Evolutionary conservation across 2,113 vertebrate genomes (phyloP).

Genomic region (Lepisosteus osseus): DNA sequence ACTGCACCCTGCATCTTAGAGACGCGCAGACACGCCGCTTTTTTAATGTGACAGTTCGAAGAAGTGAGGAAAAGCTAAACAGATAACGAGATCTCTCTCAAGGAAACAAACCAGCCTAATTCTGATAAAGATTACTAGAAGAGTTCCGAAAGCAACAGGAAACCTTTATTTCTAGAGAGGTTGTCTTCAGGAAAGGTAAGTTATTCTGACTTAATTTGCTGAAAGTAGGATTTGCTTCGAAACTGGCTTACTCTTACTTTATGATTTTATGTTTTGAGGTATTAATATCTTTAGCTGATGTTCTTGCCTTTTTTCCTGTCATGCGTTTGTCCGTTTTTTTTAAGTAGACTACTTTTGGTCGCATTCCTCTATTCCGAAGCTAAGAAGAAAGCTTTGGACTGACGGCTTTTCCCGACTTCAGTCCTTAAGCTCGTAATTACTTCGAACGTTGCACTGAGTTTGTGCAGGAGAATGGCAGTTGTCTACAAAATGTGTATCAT

Average conservation of each 20-base stretch:
- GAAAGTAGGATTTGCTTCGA: too few relatives aligned
- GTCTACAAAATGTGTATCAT: too few relatives aligned
- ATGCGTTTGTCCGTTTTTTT: too few relatives aligned
- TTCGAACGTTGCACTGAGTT: not conserved
- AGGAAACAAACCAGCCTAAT: constrained; percentile 10
- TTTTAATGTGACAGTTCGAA: constrained; percentile 54
- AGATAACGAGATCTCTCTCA: constrained; percentile 36
- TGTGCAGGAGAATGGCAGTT: too few relatives aligned
- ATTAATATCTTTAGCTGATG: too few relatives aligned
- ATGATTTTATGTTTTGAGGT: too few relatives aligned
- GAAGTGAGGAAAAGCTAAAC: constrained; percentile 14
- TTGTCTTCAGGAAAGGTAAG: constrained; percentile 14
- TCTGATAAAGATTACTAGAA: constrained; percentile 18
- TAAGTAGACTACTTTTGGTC: too few relatives aligned
- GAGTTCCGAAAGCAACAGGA: constrained; percentile 29
- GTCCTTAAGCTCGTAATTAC: not conserved
- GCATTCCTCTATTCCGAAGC: too few relatives aligned
- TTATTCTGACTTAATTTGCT: not conserved
- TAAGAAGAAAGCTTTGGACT: too few relatives aligned
- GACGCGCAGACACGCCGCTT: constrained; percentile 50
- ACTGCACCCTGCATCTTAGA: constrained; percentile 52
- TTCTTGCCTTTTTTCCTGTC: too few relatives aligned
- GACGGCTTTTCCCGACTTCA: too few relatives aligned
- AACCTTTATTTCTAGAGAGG: constrained; percentile 36
- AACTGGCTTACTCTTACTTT: too few relatives aligned